These are phyloP conservation scores for Sylvilagus floridanus DNA, from an alignment of 2,797 vertebrate genomes.

Conservation along the genomic window DNA sequence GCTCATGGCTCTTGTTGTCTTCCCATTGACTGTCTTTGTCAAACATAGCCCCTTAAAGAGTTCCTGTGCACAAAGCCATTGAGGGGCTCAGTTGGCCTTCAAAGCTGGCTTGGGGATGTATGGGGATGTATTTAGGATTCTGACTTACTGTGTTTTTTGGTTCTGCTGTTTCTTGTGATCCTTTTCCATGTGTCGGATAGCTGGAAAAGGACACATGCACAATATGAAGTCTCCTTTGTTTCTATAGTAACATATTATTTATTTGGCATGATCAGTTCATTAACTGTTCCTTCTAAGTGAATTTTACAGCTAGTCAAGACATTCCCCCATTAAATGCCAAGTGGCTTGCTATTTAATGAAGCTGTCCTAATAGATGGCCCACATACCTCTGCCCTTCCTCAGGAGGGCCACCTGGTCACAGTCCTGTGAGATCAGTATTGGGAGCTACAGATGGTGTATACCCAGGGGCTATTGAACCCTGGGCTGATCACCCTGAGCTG, in stretches of 20 bases:
- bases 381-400: neutral
- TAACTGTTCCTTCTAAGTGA: conserved; percentile 57
- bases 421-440: neutral
- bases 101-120: conserved; percentile 66
- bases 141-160: conserved; percentile 52
- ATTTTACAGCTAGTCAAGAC: conserved; percentile 41
- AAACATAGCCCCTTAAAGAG: conserved; percentile 71
- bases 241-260: conserved; percentile 45
- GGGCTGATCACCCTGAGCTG: neutral
- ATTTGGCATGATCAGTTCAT: conserved; percentile 55
- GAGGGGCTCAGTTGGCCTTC: conserved; percentile 39
- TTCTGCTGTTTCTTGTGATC: conserved; percentile 36
- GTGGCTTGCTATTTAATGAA: neutral
- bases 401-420: neutral
- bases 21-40: conserved; percentile 79
- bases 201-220: neutral
- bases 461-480: neutral
- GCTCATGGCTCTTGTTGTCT: conserved; percentile 67
- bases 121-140: conserved; percentile 65
- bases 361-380: conserved; percentile 17
- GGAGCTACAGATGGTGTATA: neutral
- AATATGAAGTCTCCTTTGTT: conserved; percentile 29
- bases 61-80: conserved; percentile 41
- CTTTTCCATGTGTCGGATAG: conserved; percentile 53
- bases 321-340: neutral